phyloP scores from a whole-genome alignment of 2,888 invertebrate species.

The Pimpla rufipes region DNA sequence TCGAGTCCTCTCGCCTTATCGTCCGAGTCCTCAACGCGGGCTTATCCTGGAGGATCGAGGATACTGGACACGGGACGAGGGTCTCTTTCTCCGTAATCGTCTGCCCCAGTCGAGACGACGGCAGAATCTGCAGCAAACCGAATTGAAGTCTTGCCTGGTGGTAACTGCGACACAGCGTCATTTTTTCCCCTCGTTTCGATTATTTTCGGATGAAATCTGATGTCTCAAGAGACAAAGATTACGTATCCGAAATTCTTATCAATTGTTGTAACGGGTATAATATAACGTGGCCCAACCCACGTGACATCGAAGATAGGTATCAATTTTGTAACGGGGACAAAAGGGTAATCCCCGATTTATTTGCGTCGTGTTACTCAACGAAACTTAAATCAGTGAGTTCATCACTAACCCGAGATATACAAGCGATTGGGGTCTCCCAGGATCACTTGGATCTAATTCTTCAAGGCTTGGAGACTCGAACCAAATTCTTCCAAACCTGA shows the following conservation, averaged over 20 bases:
- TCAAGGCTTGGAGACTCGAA: too few species aligned
- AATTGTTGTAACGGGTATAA: background rate
- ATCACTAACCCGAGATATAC: background rate
- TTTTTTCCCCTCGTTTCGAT: background rate
- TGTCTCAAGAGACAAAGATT: background rate
- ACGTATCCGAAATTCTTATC: background rate
- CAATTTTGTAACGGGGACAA: background rate
- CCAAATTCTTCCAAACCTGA: too few species aligned
- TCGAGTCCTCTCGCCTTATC: conserved; percentile 77
- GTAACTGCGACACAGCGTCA: background rate
- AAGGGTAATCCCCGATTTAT: conserved; percentile 1
- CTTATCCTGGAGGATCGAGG: conserved; percentile 78
- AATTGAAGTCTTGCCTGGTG: conserved; percentile 57
- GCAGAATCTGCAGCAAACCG: conserved; percentile 75
- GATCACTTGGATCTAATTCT: background rate
- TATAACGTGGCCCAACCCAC: background rate
- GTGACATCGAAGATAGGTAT: background rate
- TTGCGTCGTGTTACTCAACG: background rate
- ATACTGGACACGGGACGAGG: conserved; percentile 73
- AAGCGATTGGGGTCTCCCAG: background rate
- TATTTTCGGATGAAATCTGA: background rate
- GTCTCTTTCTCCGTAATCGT: conserved; percentile 66
- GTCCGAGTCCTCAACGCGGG: conserved; percentile 72
- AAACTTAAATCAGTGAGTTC: background rate
- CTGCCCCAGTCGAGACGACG: conserved; percentile 76